Percentiles rank a stretch among this genome's conserved stretches.
Evolutionary conservation across 2,797 vertebrate genomes (phyloP).

Genomic region (Lacerta bilineata): DNA sequence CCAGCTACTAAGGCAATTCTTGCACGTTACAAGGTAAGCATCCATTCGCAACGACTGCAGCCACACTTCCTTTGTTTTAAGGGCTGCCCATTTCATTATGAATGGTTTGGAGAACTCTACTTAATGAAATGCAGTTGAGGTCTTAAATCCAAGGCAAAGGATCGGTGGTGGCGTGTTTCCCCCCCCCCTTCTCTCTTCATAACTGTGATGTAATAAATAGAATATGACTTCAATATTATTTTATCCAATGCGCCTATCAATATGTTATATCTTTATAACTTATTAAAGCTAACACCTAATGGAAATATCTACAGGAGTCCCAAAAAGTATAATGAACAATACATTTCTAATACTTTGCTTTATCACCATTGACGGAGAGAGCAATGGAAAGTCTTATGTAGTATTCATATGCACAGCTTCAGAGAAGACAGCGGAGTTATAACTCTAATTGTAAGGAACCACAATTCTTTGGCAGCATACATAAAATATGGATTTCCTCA

Average conservation of each 20-base stretch:
- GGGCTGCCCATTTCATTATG: slow-evolving; percentile 4
- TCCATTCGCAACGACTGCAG: not conserved
- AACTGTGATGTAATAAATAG: not conserved
- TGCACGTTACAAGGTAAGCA: not conserved
- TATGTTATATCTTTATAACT: slow-evolving; percentile 10
- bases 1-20: not conserved
- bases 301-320: not conserved
- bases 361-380: not conserved
- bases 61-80: slow-evolving; percentile 9
- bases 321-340: not conserved
- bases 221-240: slow-evolving; percentile 17
- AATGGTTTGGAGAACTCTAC: slow-evolving; percentile 16
- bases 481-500: not conserved
- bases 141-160: slow-evolving; percentile 8
- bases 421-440: not conserved
- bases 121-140: slow-evolving; percentile 18
- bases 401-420: slow-evolving; percentile 5
- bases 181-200: not conserved
- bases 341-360: not conserved
- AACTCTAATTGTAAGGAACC: slow-evolving; percentile 8
- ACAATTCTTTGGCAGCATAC: not conserved
- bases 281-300: slow-evolving; percentile 9
- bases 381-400: not conserved
- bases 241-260: slow-evolving; percentile 2
- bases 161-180: too few species aligned